Evolutionary conservation across 2,797 vertebrate genomes (phyloP).

Genomic region (Microtus agrestis): DNA sequence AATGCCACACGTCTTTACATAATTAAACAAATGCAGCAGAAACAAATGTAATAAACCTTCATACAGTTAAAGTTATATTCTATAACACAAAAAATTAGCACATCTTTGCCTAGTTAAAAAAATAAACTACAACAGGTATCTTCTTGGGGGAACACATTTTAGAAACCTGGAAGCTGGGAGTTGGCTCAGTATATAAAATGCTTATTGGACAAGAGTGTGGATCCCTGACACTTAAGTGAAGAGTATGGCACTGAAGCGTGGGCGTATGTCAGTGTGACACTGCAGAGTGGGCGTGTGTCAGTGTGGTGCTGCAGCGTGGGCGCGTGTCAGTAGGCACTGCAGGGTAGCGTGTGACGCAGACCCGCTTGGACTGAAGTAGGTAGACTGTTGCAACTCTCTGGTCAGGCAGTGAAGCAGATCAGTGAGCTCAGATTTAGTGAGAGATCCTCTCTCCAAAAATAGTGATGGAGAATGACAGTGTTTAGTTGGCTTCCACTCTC

Average conservation of each 20-base stretch:
- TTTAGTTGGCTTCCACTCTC: background rate
- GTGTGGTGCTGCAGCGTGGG: too few relatives aligned
- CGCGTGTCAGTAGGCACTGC: too few relatives aligned
- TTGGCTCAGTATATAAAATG: background rate
- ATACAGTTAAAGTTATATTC: background rate
- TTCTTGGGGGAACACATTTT: background rate
- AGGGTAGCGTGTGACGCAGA: too few relatives aligned
- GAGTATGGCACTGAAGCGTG: too few relatives aligned
- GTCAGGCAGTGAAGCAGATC: background rate
- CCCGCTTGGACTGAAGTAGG: background rate
- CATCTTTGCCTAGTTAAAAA: background rate
- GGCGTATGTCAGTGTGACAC: rapidly evolving
- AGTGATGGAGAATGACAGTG: background rate
- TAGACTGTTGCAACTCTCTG: background rate
- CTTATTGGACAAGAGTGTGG: background rate
- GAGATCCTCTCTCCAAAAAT: background rate
- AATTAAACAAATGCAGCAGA: background rate
- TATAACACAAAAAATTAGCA: too few relatives aligned
- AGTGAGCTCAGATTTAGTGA: background rate
- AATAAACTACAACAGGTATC: background rate
- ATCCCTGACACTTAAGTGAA: background rate
- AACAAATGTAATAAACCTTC: background rate
- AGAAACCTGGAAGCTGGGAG: background rate
- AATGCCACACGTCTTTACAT: background rate
- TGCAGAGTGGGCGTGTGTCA: too few relatives aligned